These are phyloP conservation scores for Ceratina australensis DNA, from an alignment of 1,140 invertebrate genomes.

Conservation along the genomic window DNA sequence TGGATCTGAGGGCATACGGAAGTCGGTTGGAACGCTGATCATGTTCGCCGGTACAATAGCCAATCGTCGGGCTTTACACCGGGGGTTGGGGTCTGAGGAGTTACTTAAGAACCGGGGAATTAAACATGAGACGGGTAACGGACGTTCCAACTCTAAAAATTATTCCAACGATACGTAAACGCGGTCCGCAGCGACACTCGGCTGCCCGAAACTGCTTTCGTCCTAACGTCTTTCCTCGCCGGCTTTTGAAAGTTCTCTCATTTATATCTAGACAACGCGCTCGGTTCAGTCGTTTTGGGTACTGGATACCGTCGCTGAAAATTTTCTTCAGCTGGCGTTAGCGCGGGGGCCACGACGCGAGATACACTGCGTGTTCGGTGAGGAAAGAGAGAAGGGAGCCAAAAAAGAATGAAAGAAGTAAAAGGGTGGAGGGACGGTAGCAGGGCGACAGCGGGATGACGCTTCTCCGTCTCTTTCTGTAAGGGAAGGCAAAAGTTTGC, in stretches of 20 bases:
- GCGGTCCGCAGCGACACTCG: neutral
- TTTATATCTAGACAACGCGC: constrained; percentile 60
- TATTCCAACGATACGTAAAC: constrained; percentile 39
- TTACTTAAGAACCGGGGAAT: constrained; percentile 25
- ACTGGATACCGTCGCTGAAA: constrained; percentile 29
- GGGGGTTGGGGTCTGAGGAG: neutral
- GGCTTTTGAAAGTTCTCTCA: constrained; percentile 61
- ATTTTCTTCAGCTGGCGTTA: constrained; percentile 54
- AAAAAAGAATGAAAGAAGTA: constrained; percentile 34
- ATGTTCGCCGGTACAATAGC: neutral
- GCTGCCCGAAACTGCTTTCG: constrained; percentile 24
- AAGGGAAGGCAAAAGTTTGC: constrained; percentile 72
- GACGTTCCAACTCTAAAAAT: constrained; percentile 41
- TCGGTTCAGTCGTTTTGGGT: constrained; percentile 58
- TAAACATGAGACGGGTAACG: constrained; percentile 41
- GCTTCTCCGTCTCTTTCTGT: constrained; percentile 48
- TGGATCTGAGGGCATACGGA: constrained; percentile 34
- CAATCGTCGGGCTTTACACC: too few relatives aligned
- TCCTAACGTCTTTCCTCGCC: constrained; percentile 52
- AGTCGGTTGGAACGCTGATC: neutral
- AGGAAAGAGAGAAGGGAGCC: constrained; percentile 57
- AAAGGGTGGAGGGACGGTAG: constrained; percentile 51
- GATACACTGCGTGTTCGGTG: constrained; percentile 58
- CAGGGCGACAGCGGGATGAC: constrained; percentile 25
- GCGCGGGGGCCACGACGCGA: constrained; percentile 16